Conservation (phyloP, 2,797 vertebrate species). For the Ptychobarbus kaznakovi region DNA sequence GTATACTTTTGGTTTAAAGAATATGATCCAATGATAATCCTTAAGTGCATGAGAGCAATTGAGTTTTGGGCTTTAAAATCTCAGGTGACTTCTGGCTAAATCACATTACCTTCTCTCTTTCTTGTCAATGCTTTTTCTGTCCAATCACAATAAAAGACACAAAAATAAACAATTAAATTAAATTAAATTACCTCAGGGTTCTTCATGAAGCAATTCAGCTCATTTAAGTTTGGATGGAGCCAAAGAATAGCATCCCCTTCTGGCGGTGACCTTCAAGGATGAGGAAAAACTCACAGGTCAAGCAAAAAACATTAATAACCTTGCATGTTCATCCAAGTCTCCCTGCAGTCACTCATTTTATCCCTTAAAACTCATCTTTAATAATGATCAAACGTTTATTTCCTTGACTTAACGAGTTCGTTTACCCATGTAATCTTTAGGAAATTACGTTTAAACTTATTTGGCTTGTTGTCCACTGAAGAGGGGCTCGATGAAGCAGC, state of each 20-base stretch:
- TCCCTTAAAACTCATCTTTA: background rate
- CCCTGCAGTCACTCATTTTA: background rate
- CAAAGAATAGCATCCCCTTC: background rate
- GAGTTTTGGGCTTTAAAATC: background rate
- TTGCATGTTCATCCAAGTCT: background rate
- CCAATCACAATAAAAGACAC: background rate
- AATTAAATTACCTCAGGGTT: background rate
- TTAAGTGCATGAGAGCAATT: background rate
- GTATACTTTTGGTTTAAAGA: background rate
- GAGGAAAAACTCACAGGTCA: background rate
- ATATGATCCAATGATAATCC: background rate
- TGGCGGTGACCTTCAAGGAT: background rate
- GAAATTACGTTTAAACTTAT: background rate
- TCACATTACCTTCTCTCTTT: background rate
- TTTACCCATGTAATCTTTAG: background rate
- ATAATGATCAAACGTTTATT: background rate
- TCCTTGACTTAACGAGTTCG: background rate
- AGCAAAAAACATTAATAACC: background rate
- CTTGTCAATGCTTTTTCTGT: background rate
- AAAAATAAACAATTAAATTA: too few species aligned
- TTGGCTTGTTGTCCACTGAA: background rate
- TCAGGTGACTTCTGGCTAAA: background rate
- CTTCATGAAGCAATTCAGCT: background rate
- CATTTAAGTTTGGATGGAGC: background rate
- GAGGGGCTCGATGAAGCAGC: background rate